Percentiles rank a stretch among this genome's conserved stretches.
Evolutionary conservation across 2,797 vertebrate genomes (phyloP).

Genomic region (Prunella strophiata): DNA sequence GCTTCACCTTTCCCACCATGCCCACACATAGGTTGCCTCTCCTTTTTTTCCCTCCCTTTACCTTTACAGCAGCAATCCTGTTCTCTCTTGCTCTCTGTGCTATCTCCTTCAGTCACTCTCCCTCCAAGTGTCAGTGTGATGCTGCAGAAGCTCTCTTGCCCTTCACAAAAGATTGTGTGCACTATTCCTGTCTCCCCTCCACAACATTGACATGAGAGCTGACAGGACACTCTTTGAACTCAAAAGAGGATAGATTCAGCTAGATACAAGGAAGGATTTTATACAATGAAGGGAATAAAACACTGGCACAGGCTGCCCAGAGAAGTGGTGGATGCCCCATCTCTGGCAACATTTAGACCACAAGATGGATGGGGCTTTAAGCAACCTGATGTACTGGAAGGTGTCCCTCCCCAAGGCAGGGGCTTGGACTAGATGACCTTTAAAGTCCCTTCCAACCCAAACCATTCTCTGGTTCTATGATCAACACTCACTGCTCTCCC

Average conservation of each 20-base stretch:
- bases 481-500: neutral
- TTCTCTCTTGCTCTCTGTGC: neutral
- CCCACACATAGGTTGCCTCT: neutral
- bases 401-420: neutral
- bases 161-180: neutral
- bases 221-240: neutral
- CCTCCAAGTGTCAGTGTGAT: neutral
- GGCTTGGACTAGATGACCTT: neutral
- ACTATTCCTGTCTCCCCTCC: neutral
- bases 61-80: neutral
- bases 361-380: neutral
- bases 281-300: fast-evolving
- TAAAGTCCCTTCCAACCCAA: neutral
- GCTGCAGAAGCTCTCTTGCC: neutral
- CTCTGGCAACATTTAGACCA: neutral
- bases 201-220: neutral
- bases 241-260: neutral
- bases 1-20: neutral
- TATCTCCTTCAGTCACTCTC: neutral
- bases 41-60: neutral
- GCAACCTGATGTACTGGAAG: neutral
- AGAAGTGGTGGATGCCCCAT: neutral
- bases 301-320: neutral
- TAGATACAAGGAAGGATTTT: neutral
- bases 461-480: neutral